Conservation (phyloP, 2,888 invertebrate species). For the Tetranychus piercei region DNA sequence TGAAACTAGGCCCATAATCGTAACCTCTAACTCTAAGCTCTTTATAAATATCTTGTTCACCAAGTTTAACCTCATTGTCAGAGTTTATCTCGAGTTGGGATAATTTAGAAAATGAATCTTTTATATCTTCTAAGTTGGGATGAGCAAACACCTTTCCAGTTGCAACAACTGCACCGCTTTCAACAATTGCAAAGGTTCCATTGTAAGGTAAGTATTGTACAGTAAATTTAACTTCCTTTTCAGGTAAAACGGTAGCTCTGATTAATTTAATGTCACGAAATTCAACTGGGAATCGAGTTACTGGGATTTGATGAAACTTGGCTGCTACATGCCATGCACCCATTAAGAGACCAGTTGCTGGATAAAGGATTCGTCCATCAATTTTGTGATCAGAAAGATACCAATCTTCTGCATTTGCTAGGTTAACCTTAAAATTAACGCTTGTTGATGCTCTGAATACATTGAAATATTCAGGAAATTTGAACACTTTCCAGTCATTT, state of each 20-base stretch:
- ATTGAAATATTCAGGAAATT: slow-evolving; percentile 36
- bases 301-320: slow-evolving; percentile 34
- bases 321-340: slow-evolving; percentile 70
- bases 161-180: not conserved
- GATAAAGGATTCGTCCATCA: slow-evolving; percentile 39
- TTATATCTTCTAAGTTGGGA: not conserved
- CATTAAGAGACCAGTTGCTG: slow-evolving; percentile 39
- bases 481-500: slow-evolving; percentile 61
- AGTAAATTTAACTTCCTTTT: slow-evolving; percentile 27
- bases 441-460: not conserved
- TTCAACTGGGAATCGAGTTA: slow-evolving; percentile 33
- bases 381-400: slow-evolving; percentile 46
- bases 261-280: slow-evolving; percentile 37
- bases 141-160: not conserved
- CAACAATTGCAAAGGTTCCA: not conserved
- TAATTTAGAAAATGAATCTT: not conserved
- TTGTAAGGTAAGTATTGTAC: slow-evolving; percentile 2
- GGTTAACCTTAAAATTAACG: not conserved
- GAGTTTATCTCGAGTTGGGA: not conserved
- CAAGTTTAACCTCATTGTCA: not conserved
- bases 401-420: slow-evolving; percentile 26
- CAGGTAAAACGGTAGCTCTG: slow-evolving; percentile 40
- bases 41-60: slow-evolving; percentile 42
- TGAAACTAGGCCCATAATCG: slow-evolving; percentile 47
- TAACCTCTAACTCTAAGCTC: slow-evolving; percentile 67